Evolutionary conservation across 2,113 vertebrate genomes (phyloP).

Genomic region (Uria aalge): DNA sequence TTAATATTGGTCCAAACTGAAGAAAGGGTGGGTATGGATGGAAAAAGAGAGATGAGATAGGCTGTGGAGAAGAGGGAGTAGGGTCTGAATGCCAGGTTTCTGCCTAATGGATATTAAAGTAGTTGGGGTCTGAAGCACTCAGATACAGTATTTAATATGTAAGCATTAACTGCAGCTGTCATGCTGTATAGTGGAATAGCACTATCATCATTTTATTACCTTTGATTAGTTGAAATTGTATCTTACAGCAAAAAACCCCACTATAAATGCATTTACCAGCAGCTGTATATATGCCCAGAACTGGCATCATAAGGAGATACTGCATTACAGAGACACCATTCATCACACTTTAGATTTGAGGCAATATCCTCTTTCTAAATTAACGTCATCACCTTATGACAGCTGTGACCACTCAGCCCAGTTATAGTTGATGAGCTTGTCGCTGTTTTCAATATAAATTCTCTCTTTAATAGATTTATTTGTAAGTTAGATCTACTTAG

Average conservation of each 20-base stretch:
- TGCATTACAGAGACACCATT: conserved; percentile 6
- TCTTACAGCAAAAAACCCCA: not conserved
- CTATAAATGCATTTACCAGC: not conserved
- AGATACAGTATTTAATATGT: not conserved
- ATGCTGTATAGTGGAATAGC: not conserved
- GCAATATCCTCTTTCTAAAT: conserved; percentile 47
- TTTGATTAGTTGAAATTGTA: conserved; percentile 28
- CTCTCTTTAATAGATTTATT: conserved; percentile 19
- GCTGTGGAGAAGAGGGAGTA: not conserved
- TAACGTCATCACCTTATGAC: conserved; percentile 36
- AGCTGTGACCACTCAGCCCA: conserved; percentile 4
- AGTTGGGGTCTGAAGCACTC: not conserved
- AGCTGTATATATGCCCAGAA: not conserved
- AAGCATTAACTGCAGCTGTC: conserved; percentile 34
- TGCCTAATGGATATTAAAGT: not conserved
- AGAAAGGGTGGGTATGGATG: not conserved
- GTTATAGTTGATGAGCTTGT: conserved; percentile 2
- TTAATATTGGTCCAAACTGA: not conserved
- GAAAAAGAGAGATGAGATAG: not conserved
- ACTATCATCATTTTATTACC: conserved; percentile 39
- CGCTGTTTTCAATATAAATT: conserved; percentile 28
- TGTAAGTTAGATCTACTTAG: conserved; percentile 7
- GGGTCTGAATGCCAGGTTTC: not conserved
- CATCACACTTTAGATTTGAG: conserved; percentile 35
- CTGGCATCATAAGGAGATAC: not conserved